phyloP scores from a whole-genome alignment of 1,140 invertebrate genomes.

The Rhagoletis pomonella region DNA sequence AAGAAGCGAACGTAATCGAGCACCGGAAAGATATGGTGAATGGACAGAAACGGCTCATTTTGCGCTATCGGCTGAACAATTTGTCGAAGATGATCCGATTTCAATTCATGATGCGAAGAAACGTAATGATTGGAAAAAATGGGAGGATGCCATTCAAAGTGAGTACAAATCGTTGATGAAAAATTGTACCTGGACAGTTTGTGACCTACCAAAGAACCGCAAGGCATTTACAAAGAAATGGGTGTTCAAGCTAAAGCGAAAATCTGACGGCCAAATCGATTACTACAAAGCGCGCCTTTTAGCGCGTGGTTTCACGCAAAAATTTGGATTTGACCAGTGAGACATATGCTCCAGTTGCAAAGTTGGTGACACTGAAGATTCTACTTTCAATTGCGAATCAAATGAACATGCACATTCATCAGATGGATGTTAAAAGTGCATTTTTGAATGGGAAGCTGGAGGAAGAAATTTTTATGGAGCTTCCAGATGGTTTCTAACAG shows the following conservation, averaged over 20 bases:
- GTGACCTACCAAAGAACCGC: too few species aligned
- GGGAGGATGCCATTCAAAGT: too few species aligned
- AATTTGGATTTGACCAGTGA: constrained; percentile 68
- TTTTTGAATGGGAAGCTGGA: constrained; percentile 19
- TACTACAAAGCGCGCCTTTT: constrained; percentile 64
- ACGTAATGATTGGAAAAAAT: too few species aligned
- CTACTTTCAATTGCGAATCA: constrained; percentile 64
- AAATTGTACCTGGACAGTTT: too few species aligned
- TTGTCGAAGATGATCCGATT: background rate
- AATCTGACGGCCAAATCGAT: too few species aligned
- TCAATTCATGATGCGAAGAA: too few species aligned
- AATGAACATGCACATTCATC: constrained; percentile 47
- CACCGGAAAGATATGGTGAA: background rate
- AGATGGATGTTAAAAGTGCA: background rate
- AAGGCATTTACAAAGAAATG: too few species aligned
- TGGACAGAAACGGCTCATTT: constrained; percentile 18
- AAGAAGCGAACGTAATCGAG: constrained; percentile 7
- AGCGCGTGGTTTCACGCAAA: constrained; percentile 70
- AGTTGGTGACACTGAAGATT: constrained; percentile 63
- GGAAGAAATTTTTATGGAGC: constrained; percentile 10
- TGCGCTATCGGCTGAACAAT: background rate
- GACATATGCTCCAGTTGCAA: constrained; percentile 57
- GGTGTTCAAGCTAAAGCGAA: too few species aligned
- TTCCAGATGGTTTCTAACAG: too few species aligned
- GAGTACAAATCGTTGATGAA: too few species aligned